These are phyloP conservation scores for Zalophus californianus DNA, from an alignment of 2,797 vertebrate genomes.

Conservation along the genomic window DNA sequence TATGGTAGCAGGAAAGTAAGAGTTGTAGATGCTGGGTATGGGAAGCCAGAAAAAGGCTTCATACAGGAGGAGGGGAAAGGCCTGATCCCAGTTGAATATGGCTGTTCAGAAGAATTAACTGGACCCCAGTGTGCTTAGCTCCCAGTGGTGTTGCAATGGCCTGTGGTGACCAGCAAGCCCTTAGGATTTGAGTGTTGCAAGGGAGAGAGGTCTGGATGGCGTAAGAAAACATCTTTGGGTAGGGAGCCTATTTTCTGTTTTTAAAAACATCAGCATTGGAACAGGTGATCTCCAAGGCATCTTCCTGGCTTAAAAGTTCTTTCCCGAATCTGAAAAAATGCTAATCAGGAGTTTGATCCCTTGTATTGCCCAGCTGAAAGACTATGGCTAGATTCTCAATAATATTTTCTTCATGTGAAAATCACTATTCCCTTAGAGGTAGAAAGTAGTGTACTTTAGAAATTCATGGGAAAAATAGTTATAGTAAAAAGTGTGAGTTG, in stretches of 20 bases:
- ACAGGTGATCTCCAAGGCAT: background rate
- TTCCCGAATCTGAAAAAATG: background rate
- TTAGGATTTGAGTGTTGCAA: background rate
- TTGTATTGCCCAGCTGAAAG: background rate
- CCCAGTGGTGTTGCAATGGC: background rate
- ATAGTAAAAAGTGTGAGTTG: background rate
- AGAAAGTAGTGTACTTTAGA: background rate
- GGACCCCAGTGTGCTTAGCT: background rate
- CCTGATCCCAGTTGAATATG: background rate
- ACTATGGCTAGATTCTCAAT: background rate
- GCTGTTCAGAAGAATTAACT: background rate
- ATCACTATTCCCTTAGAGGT: background rate
- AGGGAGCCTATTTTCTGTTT: background rate
- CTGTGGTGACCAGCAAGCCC: background rate
- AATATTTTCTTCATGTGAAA: background rate
- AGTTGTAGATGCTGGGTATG: rapidly evolving
- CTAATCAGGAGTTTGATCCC: background rate
- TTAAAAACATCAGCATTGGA: background rate
- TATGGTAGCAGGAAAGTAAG: background rate
- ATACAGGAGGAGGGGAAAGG: background rate
- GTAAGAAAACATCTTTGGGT: background rate
- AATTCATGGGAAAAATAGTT: background rate
- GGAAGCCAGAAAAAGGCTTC: background rate
- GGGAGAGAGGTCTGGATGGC: background rate
- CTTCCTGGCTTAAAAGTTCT: background rate